Base-by-base conservation (phyloP, 2,797 vertebrate genomes). In the Pampus argenteus region DNA sequence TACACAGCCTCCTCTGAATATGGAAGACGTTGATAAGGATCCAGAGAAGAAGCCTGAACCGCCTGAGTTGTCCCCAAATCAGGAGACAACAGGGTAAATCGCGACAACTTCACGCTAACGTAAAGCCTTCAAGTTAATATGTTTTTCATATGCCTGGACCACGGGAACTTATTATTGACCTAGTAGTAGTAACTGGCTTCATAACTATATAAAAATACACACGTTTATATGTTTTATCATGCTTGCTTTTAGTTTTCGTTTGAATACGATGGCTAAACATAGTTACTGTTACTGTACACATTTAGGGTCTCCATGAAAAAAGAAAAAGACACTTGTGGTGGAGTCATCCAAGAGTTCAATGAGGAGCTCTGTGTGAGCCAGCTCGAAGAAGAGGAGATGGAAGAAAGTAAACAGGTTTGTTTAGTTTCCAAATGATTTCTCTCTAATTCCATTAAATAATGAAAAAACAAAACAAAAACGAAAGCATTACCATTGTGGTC, bases 321-420 rank as follows among this genome's bases (percentile, higher is more conserved):
- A 8, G 22, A 15, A 9, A 18, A 13, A 28, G 47, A 52, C 47
- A 45, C 57, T 2, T 66, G 76, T 2, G 55, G 29, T 2, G 84
- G 81, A 52, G 73, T 82, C 38, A 49, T 51, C 1, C 86, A 78
- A 36, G 79, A 90, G 34, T 67, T 58, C 25, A 75, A 73, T 15
- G 91, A 94, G 25, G 89, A 93, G 20, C 64, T 80, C 34, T 86
- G 87, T 18, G 90, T 38, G 74, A 94, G 93, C 73, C 88, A 88
- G 71, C 86, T 71, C 55, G 86, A 94, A 81, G 77, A 90, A 90
- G 84, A 94, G 36, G 9, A 13, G 34, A 42, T 7, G 8, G 59
- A 47, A 3, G 72, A 55, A 3, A 93, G 90, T 73, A 75, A 92
- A 65, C 85, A 86, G 95, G 96, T 96, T 59, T 45, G 71, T 60